phyloP scores from a whole-genome alignment of 2,113 vertebrate genomes.

The Montifringilla adamsi region DNA sequence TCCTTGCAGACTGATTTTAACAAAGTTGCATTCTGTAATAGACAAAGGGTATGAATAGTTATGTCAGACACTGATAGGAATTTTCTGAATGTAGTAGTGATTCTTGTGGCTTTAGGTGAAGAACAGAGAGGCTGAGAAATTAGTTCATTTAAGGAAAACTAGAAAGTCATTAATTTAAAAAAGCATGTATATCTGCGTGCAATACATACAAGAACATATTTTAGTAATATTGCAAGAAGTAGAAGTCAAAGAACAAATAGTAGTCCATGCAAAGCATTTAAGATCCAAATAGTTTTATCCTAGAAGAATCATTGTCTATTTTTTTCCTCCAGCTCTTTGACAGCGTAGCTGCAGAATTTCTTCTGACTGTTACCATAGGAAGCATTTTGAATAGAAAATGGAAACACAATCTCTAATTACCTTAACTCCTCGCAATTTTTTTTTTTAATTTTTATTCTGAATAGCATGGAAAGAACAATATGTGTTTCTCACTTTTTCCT shows the following conservation, averaged over 20 bases:
- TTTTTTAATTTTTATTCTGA: not conserved
- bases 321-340: not conserved
- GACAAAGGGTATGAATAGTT: not conserved
- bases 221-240: not conserved
- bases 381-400: not conserved
- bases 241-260: not conserved
- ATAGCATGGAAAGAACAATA: not conserved
- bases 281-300: not conserved
- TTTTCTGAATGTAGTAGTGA: not conserved
- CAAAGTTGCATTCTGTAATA: not conserved
- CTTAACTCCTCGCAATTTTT: rapidly evolving
- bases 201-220: not conserved
- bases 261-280: not conserved
- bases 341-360: not conserved
- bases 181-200: rapidly evolving
- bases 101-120: not conserved
- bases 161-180: not conserved
- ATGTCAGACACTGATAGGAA: not conserved
- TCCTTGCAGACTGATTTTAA: not conserved
- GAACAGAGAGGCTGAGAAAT: not conserved
- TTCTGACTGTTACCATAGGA: not conserved
- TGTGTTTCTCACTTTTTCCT: not conserved
- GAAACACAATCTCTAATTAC: not conserved
- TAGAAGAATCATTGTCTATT: not conserved
- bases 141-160: not conserved